phyloP scores from a whole-genome alignment of 2,888 invertebrate genomes.

The Andricus quercusramuli region DNA sequence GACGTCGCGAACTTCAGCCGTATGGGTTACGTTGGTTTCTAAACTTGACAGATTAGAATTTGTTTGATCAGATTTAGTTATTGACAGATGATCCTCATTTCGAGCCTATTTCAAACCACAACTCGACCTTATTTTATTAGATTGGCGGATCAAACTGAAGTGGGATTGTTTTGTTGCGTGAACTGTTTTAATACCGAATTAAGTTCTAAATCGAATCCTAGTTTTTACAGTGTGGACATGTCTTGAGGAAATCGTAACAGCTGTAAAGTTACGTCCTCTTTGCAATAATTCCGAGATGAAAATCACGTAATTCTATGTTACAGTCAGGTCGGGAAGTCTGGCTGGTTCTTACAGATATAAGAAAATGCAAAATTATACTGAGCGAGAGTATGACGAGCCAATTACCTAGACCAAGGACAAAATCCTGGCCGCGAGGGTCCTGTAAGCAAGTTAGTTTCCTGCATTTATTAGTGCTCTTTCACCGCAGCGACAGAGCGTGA shows the following conservation, averaged over 20 bases:
- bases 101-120: too few species aligned
- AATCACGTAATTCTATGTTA: not conserved
- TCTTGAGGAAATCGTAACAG: not conserved
- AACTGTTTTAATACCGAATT: too few species aligned
- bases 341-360: not conserved
- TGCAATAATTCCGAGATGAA: not conserved
- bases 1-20: too few species aligned
- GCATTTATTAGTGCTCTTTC: slow-evolving; percentile 51
- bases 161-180: too few species aligned
- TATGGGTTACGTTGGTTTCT: too few species aligned
- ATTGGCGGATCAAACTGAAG: too few species aligned
- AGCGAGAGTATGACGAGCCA: slow-evolving; percentile 48
- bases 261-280: not conserved
- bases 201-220: too few species aligned
- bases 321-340: not conserved
- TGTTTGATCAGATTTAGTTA: too few species aligned
- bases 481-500: slow-evolving; percentile 55
- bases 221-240: too few species aligned
- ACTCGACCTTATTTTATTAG: too few species aligned
- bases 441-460: not conserved
- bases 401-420: slow-evolving; percentile 49
- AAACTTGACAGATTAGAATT: too few species aligned
- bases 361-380: slow-evolving; percentile 30
- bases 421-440: not conserved
- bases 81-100: too few species aligned